phyloP scores from a whole-genome alignment of 2,113 vertebrate species.

The Capreolus pygargus region DNA sequence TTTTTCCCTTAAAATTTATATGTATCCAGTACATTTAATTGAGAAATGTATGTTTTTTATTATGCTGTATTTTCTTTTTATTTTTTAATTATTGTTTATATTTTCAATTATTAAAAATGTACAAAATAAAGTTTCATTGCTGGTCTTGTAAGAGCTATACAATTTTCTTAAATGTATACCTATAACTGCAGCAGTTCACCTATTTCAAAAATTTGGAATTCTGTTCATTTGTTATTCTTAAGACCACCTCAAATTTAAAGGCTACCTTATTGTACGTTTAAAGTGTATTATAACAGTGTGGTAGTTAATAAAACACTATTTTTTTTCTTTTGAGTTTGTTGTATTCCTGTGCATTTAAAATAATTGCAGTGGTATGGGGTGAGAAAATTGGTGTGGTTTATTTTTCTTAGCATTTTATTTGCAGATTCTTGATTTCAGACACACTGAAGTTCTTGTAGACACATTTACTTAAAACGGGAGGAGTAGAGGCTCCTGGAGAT shows the following conservation, averaged over 20 bases:
- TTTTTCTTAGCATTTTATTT: constrained; percentile 51
- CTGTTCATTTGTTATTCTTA: constrained; percentile 88
- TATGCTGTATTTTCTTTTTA: constrained; percentile 89
- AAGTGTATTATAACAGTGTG: constrained; percentile 90
- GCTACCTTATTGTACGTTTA: constrained; percentile 90
- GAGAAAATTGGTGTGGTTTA: neutral
- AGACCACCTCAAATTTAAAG: constrained; percentile 88
- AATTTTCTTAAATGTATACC: constrained; percentile 85
- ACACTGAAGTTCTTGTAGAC: neutral
- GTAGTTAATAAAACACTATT: constrained; percentile 93
- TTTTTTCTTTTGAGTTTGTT: constrained; percentile 88
- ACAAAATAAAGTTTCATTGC: constrained; percentile 88
- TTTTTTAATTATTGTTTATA: constrained; percentile 92
- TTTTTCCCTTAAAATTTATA: constrained; percentile 89
- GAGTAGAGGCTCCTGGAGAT: neutral
- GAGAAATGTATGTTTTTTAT: constrained; percentile 91
- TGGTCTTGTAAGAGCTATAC: constrained; percentile 88
- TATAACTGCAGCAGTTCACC: constrained; percentile 87
- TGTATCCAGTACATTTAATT: constrained; percentile 91
- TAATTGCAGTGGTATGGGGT: constrained; percentile 43
- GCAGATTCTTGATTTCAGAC: constrained; percentile 45
- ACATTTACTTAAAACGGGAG: constrained; percentile 47
- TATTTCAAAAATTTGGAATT: constrained; percentile 87
- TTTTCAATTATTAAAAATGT: constrained; percentile 89
- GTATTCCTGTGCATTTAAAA: constrained; percentile 79